Base-by-base conservation (phyloP, 2,797 vertebrate genomes). In the Silurus lanzhouensis region DNA sequence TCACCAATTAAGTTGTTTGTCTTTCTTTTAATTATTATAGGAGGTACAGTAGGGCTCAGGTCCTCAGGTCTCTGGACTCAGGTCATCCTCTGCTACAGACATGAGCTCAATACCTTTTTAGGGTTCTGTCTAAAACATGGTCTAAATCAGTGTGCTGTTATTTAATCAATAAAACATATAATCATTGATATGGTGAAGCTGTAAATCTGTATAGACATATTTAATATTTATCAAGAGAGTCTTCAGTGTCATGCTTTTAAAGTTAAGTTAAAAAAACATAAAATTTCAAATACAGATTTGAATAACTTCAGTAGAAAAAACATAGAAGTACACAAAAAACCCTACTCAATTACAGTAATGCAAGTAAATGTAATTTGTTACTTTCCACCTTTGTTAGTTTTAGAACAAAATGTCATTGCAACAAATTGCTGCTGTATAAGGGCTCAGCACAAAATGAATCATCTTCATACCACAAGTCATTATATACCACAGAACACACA, bases 1-100 rank as follows among this genome's bases (percentile, higher is more conserved):
- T 72, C 48, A 89, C 88, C 93, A 93, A 95, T 95, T 91, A 94
- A 92, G 90, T 92, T 94, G 92, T 95, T 94, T 95, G 92, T 94
- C 91, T 94, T 93, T 84, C 88, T 31, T 91, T 72, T 71, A 25
- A 19, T 52, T 55, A 68, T 52, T 27, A 27, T 6, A 60, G 31
- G 12, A 60, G 57, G 82, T 17, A 15, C 22, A 9, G 52, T 13
- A 58, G 27, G 4, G 38, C 15, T 48, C 38, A 48, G 17, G 79
- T 15, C 17, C 6, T 76, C 55, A 7, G 48, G 14, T 75, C 46
- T 55, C 8, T 22, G 22, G 48, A 67, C 46, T 27, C 64, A 52
- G 64, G 48, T 70, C 77, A 82, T 71, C 13, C n/a, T 60, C 31
- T 71, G 55, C 55, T 46, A 44, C 64, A 31, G 25, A 25, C 46